Evolutionary conservation across 1,140 invertebrate species (phyloP).

Genomic region (Drosophila bocqueti): DNA sequence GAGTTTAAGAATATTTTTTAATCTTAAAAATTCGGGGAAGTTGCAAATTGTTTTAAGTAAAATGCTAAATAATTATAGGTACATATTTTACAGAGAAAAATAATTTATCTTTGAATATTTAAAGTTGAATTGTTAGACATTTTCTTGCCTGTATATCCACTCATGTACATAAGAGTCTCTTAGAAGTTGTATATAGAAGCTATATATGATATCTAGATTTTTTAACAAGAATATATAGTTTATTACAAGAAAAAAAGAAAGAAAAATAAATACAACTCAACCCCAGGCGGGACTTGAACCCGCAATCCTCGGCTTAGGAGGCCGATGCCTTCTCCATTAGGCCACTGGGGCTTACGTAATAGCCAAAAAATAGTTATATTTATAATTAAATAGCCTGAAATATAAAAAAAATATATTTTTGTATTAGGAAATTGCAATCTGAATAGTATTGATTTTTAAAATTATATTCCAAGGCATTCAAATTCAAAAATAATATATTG

Average conservation of each 20-base stretch:
- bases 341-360: conserved; percentile 4
- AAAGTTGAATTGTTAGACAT: not conserved
- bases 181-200: not conserved
- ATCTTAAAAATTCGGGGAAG: too few relatives aligned
- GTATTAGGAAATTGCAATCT: too few relatives aligned
- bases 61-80: not conserved
- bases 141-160: not conserved
- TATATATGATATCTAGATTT: not conserved
- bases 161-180: not conserved
- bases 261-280: not conserved
- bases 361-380: not conserved
- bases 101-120: not conserved
- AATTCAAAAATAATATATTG: too few relatives aligned
- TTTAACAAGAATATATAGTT: not conserved
- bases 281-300: conserved; percentile 5
- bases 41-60: too few relatives aligned
- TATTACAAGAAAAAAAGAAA: not conserved
- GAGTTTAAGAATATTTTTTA: too few relatives aligned
- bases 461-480: too few relatives aligned
- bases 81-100: not conserved
- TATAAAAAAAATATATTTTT: not conserved
- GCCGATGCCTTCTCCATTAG: conserved; percentile 11
- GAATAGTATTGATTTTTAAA: too few relatives aligned
- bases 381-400: not conserved
- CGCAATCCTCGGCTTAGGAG: conserved; percentile 4